Evolutionary conservation across 2,113 vertebrate species (phyloP), one percentile per base, ranked within the genome.

Genomic region (Trinectes maculatus): DNA sequence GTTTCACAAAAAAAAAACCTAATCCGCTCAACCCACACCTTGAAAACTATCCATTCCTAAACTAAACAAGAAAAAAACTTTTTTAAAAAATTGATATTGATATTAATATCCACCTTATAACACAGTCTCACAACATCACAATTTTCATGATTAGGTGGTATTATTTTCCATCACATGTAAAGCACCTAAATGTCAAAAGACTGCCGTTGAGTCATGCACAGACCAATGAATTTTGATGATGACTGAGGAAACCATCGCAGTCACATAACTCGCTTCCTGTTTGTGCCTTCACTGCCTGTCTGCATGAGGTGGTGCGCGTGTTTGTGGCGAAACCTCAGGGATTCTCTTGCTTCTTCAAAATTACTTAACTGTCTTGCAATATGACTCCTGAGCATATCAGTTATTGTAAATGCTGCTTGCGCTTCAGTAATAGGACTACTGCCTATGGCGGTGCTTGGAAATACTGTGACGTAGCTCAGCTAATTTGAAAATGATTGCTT

Each of bases 241-340:
- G 18, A 19, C 31, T 31, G 48, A 11, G n/a, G n/a, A n/a, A n/a
- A 55, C 31, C 33, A 4, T 7, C 60, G 37, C 31, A 66, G 55
- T 21, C 3, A 51, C 8, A 7, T 0, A 21, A 8, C 67, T 78
- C 64, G 72, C 77, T 85, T 88, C 86, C 84, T 88, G 82, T 85
- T 69, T 75, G 37, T 31, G 31, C 66, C 71, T 78, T 64, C 56
- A 28, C 49, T 5, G 48, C 46, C 61, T 31, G 31, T 43, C 13
- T 36, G 33, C 37, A 25, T n/a, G 9, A 54, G 12, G 48, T 16
- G 11, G 1, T 18, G n/a, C 46, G 29, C 34, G 39, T 19, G 66
- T 59, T 44, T 44, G 46, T 52, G 48, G 36, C 42, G 48, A 15
- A 69, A 49, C 42, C 2, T 0, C 55, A 44, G 43, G 19, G 46